Percentiles rank a stretch among this genome's conserved stretches.
phyloP scores from a whole-genome alignment of 2,797 vertebrate species.

The Typhlichthys subterraneus region DNA sequence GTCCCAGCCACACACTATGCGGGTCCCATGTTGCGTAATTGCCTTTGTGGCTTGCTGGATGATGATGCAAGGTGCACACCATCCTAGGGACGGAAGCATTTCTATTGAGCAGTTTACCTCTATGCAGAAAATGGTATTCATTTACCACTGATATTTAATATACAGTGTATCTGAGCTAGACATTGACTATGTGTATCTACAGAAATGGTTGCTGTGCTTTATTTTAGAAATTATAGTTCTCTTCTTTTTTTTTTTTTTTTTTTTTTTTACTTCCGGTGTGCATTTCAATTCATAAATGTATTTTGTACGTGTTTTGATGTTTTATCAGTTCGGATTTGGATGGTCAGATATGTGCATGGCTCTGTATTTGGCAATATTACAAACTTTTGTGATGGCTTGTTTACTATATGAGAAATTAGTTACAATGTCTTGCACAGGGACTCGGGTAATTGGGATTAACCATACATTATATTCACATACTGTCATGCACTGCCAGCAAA shows the following conservation, averaged over 20 bases:
- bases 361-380: constrained; percentile 8
- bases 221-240: constrained; percentile 25
- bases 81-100: not conserved
- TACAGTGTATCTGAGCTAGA: constrained; percentile 16
- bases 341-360: constrained; percentile 18
- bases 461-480: constrained; percentile 1
- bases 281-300: constrained; percentile 29
- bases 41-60: constrained; percentile 6
- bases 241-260: constrained; percentile 16
- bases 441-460: not conserved
- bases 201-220: constrained; percentile 12
- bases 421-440: constrained; percentile 21
- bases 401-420: constrained; percentile 1
- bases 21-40: too few species aligned
- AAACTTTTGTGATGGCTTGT: not conserved
- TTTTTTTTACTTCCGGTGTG: constrained; percentile 19
- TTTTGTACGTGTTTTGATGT: constrained; percentile 10
- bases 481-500: constrained; percentile 8
- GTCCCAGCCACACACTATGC: too few species aligned
- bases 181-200: constrained; percentile 11
- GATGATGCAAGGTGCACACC: constrained; percentile 7
- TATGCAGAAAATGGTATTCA: constrained; percentile 23
- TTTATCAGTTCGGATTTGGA: not conserved
- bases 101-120: constrained; percentile 8
- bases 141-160: constrained; percentile 9